These are phyloP conservation scores for Ceuthmochares aereus DNA, from an alignment of 2,113 vertebrate genomes.

Conservation along the genomic window DNA sequence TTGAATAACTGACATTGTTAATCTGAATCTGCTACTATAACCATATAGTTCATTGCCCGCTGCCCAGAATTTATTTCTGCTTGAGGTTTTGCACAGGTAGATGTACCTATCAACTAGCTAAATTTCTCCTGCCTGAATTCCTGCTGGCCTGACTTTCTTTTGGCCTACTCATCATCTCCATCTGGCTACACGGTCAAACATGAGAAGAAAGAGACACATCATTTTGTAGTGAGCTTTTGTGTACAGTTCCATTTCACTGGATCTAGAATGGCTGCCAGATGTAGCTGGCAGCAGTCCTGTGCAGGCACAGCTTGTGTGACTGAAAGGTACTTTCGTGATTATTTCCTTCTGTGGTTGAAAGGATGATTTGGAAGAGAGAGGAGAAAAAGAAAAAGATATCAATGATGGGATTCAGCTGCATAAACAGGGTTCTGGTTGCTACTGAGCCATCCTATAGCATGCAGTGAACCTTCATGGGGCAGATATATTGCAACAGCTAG, in stretches of 20 bases:
- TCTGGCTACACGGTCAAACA: background rate
- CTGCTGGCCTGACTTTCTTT: background rate
- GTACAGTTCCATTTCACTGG: background rate
- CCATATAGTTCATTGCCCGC: background rate
- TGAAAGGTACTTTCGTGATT: background rate
- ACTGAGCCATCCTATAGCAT: background rate
- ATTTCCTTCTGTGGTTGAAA: background rate
- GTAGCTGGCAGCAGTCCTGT: background rate
- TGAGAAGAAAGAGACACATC: background rate
- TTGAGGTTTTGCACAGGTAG: background rate
- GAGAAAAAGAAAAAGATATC: background rate
- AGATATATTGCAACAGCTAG: background rate
- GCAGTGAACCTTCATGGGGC: background rate
- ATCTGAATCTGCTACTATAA: background rate
- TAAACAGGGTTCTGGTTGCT: background rate
- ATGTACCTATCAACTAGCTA: background rate
- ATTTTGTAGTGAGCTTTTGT: background rate
- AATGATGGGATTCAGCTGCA: background rate
- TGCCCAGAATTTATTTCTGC: background rate
- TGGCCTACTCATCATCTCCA: accelerated
- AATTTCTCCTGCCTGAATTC: background rate
- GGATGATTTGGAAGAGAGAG: background rate
- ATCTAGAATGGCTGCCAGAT: background rate
- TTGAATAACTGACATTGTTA: background rate
- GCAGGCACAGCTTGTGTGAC: background rate